Conservation (phyloP, 1,140 invertebrate species). For the Neodiprion fabricii region DNA sequence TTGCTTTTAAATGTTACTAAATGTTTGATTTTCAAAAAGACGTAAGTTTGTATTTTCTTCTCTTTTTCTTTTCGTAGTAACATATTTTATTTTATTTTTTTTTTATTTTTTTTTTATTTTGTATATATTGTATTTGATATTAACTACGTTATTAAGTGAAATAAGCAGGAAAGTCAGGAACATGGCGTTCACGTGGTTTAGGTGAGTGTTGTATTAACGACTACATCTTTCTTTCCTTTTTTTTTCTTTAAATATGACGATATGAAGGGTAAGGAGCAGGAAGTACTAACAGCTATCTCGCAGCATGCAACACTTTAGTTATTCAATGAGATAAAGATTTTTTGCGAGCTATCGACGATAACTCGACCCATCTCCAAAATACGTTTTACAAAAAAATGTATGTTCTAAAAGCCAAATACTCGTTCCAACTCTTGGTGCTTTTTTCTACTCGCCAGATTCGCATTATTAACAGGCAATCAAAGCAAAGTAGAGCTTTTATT, state of each 20-base stretch:
- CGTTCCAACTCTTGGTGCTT: no score
- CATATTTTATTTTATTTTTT: slow-evolving; percentile 29
- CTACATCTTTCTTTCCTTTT: slow-evolving; percentile 21
- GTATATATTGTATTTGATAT: slow-evolving; percentile 23
- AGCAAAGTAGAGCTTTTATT: no score
- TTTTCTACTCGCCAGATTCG: no score
- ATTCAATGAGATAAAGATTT: not conserved
- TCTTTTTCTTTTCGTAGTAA: slow-evolving; percentile 32
- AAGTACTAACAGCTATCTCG: slow-evolving; percentile 39
- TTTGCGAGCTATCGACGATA: no score
- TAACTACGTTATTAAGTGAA: slow-evolving; percentile 24
- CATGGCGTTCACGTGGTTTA: slow-evolving; percentile 39
- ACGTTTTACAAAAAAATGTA: no score
- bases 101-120: slow-evolving; percentile 27
- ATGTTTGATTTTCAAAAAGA: slow-evolving; percentile 50
- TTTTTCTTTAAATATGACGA: slow-evolving; percentile 27
- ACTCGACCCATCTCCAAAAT: not conserved
- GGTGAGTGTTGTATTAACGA: slow-evolving; percentile 33
- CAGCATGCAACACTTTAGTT: slow-evolving; percentile 37
- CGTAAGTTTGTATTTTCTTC: slow-evolving; percentile 25
- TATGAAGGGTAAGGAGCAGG: slow-evolving; percentile 39
- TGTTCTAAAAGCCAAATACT: no score
- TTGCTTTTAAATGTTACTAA: slow-evolving; percentile 36
- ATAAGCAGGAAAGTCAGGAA: slow-evolving; percentile 48
- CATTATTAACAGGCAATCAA: no score